phyloP scores from a whole-genome alignment of 2,888 invertebrate genomes.

The Drosophila nr. medialis region DNA sequence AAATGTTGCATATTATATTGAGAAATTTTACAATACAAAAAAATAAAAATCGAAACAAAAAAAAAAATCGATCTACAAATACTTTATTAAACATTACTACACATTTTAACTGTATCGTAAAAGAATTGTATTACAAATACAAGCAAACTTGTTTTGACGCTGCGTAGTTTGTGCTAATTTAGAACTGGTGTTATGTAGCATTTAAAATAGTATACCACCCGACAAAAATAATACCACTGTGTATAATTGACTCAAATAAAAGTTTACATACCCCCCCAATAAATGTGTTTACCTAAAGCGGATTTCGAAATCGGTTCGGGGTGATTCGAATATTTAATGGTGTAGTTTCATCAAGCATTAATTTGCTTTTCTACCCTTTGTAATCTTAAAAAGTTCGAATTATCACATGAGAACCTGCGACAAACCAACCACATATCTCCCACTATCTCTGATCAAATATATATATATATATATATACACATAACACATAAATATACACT shows the following conservation, averaged over 20 bases:
- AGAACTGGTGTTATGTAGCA: slow-evolving; percentile 71
- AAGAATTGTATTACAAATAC: slow-evolving; percentile 61
- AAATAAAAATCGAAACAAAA: slow-evolving; percentile 13
- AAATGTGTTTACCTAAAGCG: neutral
- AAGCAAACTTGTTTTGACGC: slow-evolving; percentile 47
- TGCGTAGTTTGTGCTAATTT: slow-evolving; percentile 65
- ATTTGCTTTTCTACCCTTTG: neutral
- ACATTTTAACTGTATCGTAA: slow-evolving; percentile 55
- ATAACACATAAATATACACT: slow-evolving; percentile 39
- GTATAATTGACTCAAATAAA: slow-evolving; percentile 69
- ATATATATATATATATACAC: neutral
- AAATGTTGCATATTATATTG: slow-evolving; percentile 68
- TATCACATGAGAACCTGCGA: neutral
- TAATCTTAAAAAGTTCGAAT: too few species aligned
- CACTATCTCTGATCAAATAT: neutral
- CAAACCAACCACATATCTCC: neutral
- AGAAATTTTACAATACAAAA: slow-evolving; percentile 59
- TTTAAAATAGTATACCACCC: slow-evolving; percentile 71
- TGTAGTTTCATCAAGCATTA: neutral
- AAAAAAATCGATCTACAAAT: slow-evolving; percentile 53
- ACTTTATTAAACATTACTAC: slow-evolving; percentile 62
- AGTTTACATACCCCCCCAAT: slow-evolving; percentile 42
- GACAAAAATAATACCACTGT: slow-evolving; percentile 49
- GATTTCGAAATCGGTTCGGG: neutral
- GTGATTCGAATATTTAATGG: neutral